Conservation (phyloP, 2,113 vertebrate genomes). For the Callaeas wilsoni region DNA sequence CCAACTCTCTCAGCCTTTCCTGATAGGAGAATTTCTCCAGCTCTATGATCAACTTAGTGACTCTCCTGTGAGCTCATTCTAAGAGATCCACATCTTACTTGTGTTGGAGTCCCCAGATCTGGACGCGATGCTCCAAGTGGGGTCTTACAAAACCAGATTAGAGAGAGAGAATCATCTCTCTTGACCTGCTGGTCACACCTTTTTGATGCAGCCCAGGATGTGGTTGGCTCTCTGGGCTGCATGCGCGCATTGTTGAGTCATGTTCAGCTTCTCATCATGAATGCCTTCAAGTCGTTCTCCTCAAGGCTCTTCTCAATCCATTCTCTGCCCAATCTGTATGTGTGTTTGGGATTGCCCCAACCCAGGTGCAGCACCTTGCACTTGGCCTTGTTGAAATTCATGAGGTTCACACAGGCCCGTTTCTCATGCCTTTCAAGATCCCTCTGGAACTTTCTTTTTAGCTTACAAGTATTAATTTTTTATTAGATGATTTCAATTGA, state of each 20-base stretch:
- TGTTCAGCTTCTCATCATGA: not conserved
- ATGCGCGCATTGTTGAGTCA: accelerated
- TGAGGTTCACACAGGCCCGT: not conserved
- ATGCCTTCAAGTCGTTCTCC: not conserved
- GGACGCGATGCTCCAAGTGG: accelerated
- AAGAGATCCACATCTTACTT: not conserved
- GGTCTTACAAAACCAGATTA: not conserved
- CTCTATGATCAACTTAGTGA: not conserved
- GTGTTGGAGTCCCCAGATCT: not conserved
- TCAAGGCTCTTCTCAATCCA: not conserved
- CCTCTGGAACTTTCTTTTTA: not conserved
- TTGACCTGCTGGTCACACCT: accelerated
- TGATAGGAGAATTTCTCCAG: not conserved
- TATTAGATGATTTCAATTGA: not conserved
- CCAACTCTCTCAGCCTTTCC: not conserved
- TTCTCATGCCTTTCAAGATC: not conserved
- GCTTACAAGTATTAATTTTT: not conserved
- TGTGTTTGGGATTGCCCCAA: not conserved
- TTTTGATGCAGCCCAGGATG: not conserved
- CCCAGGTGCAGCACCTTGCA: not conserved
- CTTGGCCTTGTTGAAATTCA: not conserved
- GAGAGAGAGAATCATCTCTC: not conserved
- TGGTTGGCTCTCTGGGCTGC: not conserved
- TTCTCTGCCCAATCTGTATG: not conserved
- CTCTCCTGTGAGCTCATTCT: not conserved